Evolutionary conservation across 2,888 invertebrate species (phyloP).

Genomic region (Branchipolynoe longqiensis): DNA sequence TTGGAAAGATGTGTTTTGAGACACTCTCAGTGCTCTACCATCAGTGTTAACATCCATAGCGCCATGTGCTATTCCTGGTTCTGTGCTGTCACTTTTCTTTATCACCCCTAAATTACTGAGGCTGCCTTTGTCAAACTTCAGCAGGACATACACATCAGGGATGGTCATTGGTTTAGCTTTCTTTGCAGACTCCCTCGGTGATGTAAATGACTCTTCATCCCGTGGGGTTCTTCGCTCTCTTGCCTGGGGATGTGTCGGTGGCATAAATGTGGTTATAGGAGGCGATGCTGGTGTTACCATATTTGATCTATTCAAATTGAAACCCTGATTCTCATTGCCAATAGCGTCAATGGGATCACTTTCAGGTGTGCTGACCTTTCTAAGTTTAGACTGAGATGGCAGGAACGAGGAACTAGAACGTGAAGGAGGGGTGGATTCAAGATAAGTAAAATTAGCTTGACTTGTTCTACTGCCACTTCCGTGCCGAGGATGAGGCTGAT

Average conservation of each 20-base stretch:
- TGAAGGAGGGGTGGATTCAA: not conserved
- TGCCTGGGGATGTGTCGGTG: not conserved
- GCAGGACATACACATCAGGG: constrained; percentile 26
- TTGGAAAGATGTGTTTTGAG: constrained; percentile 5
- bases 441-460: not conserved
- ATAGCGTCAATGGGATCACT: not conserved
- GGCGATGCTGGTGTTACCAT: not conserved
- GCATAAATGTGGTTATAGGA: not conserved
- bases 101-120: constrained; percentile 34
- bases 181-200: not conserved
- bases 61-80: not conserved
- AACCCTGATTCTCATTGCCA: not conserved
- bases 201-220: constrained; percentile 17
- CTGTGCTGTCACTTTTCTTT: not conserved
- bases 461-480: no score
- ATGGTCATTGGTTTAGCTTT: constrained; percentile 1
- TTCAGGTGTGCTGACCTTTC: not conserved
- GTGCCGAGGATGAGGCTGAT: not conserved
- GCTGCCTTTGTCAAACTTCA: constrained; percentile 30
- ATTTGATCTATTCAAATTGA: no score
- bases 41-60: not conserved
- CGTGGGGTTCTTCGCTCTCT: not conserved
- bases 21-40: not conserved
- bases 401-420: not conserved
- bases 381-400: not conserved